Evolutionary conservation across 2,113 vertebrate species (phyloP).

Genomic region (Anas platyrhynchos): DNA sequence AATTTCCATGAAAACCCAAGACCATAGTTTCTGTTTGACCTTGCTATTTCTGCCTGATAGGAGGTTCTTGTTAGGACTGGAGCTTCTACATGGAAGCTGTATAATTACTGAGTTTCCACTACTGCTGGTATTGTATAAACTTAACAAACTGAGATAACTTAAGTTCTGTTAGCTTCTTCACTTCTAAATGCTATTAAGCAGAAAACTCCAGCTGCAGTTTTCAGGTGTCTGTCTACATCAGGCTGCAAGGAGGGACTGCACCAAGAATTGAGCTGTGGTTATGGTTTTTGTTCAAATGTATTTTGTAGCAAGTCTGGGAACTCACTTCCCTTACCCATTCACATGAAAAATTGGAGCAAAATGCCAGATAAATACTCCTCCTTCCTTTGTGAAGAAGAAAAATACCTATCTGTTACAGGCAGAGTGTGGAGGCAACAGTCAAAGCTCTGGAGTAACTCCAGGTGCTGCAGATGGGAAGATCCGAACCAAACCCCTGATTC

Average conservation of each 20-base stretch:
- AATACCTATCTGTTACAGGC: conserved; percentile 69
- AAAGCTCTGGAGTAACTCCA: conserved; percentile 60
- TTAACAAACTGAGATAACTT: neutral
- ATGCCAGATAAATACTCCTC: neutral
- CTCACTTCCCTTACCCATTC: neutral
- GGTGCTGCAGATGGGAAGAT: conserved; percentile 66
- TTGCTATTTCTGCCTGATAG: neutral
- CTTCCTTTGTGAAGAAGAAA: conserved; percentile 2
- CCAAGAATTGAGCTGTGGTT: conserved; percentile 3
- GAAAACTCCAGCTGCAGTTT: neutral
- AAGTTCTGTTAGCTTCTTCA: neutral
- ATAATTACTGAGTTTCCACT: neutral
- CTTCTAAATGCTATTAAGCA: neutral
- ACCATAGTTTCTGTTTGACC: neutral
- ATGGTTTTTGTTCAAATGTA: neutral
- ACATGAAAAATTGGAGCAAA: neutral
- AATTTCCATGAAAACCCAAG: neutral
- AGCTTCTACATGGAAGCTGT: neutral
- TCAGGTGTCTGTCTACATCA: neutral
- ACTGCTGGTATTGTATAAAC: neutral
- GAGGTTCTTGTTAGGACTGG: neutral
- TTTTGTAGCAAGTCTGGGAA: neutral
- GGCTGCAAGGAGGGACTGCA: neutral
- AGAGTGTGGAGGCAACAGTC: conserved; percentile 77
- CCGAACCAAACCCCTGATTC: conserved; percentile 92